Evolutionary conservation across 92 coral and sea anemone species (phyloP), one percentile per base, ranked within the genome.

Genomic region (Metridium senile): DNA sequence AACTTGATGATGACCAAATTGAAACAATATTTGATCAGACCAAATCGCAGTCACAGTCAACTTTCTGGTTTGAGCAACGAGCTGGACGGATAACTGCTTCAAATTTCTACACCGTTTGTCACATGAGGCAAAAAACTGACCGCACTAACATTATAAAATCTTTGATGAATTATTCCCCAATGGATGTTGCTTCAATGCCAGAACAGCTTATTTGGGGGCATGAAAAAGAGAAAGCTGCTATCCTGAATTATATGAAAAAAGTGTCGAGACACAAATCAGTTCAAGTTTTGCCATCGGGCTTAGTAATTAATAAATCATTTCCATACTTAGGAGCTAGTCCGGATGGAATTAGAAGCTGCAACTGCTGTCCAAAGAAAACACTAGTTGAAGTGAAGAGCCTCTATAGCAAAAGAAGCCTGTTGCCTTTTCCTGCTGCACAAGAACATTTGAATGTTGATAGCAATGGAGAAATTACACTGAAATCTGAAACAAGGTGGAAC

Each of bases 1-100:
- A 59, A 2, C 33, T 59, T 23, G 32, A 22, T 18, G 66, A 59
- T 23, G 33, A 59, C 4, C 66, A 59, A 59, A 59, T 26, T 23
- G 66, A 59, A 23, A 59, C 33, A 26, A 59, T 59, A 59, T 59
- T 23, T 59, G 66, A 59, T 26, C 30, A 59, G 22, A 59, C 66
- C 9, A 26, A 23, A 59, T 23, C 31, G 22, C 66, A 59, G 33
- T 23, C 31, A 23, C 4, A 26, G 7, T 23, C 31, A 23, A 7
- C 30, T 22, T 59, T 59, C 19, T 78, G 83, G 83, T 68, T 78
- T 68, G 77, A 69, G 18, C 83, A 78, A 53, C 45, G 83, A 31
- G 73, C 80, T 58, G 81, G 85, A 21, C 49, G 85, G 62, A 61
- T 81, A n/a, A 81, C 85, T 32, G 74, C 73, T 10, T 81, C 85